Evolutionary conservation across 2,888 invertebrate genomes (phyloP), one percentile per base, ranked within the genome.

Genomic region (Cosmorhoe ocellata): DNA sequence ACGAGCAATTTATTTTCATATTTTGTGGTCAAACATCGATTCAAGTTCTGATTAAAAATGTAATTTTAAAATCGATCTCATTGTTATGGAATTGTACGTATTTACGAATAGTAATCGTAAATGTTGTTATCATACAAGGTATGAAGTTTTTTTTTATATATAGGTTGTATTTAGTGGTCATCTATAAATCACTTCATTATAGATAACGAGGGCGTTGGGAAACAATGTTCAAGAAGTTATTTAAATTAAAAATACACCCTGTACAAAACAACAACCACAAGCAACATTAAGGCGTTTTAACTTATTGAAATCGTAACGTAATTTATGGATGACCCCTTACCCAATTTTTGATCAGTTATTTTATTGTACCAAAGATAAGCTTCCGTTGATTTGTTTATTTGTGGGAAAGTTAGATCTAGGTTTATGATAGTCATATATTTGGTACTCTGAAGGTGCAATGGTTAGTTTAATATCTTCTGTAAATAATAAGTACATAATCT

Each of bases 51-150:
- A 72, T 66, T 64, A 65, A 69, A 76, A 77, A 79, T 70, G 75
- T 74, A 77, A 78, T 78, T 76, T 81, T 80, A 71, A 81, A 84
- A 84, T 79, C 84, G 89, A 89, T 90, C 89, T 90, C 89, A 89
- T 87, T 89, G 87, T 89, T 89, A 85, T 84, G 79, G 76, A 86
- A 78, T 79, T 81, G 72, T 80, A 70, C 76, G 69, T 69, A 68
- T 67, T 51, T 84, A 80, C 74, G 76, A 76, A 33, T 81, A 80
- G 78, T 74, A 72, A 79, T 72, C 74, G 63, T 81, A 76, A 79
- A 78, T 79, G 81, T 88, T 90, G 89, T 90, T 89, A 90, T 89
- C 89, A 90, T 90, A 90, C 90, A 84, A 79, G 87, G 90, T 90
- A 88, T 90, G 90, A 90, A 88, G 73, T 87, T 81, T 75, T 37